phyloP scores from a whole-genome alignment of 2,113 vertebrate species.

The Ictalurus furcatus region DNA sequence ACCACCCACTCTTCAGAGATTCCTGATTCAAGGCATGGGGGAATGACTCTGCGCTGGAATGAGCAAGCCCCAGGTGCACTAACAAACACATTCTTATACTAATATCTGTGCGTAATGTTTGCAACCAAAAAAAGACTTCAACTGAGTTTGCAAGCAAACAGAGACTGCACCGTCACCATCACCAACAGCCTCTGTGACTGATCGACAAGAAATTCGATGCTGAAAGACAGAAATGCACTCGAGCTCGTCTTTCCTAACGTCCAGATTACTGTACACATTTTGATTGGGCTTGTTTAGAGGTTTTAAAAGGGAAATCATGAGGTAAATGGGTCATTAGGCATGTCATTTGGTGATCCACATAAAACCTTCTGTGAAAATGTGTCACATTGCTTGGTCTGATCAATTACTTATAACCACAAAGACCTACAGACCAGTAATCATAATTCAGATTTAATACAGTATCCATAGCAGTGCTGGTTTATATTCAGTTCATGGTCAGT shows the following conservation, averaged over 20 bases:
- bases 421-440: not conserved
- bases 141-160: not conserved
- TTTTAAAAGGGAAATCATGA: conserved; percentile 19
- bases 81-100: conserved; percentile 7
- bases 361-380: conserved; percentile 14
- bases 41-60: conserved; percentile 19
- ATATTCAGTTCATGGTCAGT: not conserved
- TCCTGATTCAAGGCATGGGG: not conserved
- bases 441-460: conserved; percentile 33
- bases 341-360: not conserved
- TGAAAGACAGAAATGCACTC: not conserved
- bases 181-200: not conserved
- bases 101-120: conserved; percentile 22
- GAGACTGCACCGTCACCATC: not conserved
- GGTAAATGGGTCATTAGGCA: not conserved
- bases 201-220: not conserved
- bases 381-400: not conserved
- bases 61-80: not conserved
- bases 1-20: not conserved
- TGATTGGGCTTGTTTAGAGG: not conserved
- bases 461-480: not conserved
- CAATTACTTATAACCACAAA: too few relatives aligned
- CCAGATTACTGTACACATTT: not conserved
- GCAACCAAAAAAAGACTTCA: not conserved
- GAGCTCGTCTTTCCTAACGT: not conserved